Evolutionary conservation across 2,113 vertebrate genomes (phyloP).

Genomic region (Limanda limanda): DNA sequence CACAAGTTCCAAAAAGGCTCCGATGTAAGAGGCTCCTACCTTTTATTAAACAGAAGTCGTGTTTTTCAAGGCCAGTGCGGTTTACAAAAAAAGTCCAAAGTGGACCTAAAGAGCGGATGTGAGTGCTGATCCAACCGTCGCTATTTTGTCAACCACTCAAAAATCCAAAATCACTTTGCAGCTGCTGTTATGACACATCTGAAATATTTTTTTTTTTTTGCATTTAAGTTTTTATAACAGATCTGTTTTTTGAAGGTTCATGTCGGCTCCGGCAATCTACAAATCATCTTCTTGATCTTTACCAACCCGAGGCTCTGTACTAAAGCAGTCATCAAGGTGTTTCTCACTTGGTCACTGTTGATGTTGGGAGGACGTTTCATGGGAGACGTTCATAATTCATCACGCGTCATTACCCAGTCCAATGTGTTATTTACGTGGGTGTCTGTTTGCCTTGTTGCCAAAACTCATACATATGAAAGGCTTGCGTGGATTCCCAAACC

Average conservation of each 20-base stretch:
- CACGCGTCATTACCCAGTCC: conserved; percentile 77
- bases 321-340: conserved; percentile 73
- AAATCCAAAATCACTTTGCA: conserved; percentile 51
- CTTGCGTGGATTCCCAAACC: conserved; percentile 74
- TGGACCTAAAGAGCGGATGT: conserved; percentile 66
- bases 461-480: conserved; percentile 80
- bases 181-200: neutral
- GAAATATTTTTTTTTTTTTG: conserved; percentile 10
- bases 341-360: conserved; percentile 74
- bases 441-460: conserved; percentile 78
- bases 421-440: conserved; percentile 82
- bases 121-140: conserved; percentile 56
- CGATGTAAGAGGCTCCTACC: conserved; percentile 66
- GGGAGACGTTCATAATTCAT: conserved; percentile 80
- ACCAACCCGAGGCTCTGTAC: conserved; percentile 19
- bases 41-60: conserved; percentile 65
- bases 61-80: conserved; percentile 62
- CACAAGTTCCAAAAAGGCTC: conserved; percentile 65
- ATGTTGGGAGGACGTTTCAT: conserved; percentile 65
- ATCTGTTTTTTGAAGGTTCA: conserved; percentile 2
- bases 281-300: conserved; percentile 38
- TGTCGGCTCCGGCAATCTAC: conserved; percentile 20
- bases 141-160: conserved; percentile 56
- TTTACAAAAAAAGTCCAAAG: conserved; percentile 72
- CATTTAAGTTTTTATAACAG: conserved; percentile 33